These are phyloP conservation scores for Dicranocentrus wangi DNA, from an alignment of 2,888 invertebrate species.

Conservation along the genomic window DNA sequence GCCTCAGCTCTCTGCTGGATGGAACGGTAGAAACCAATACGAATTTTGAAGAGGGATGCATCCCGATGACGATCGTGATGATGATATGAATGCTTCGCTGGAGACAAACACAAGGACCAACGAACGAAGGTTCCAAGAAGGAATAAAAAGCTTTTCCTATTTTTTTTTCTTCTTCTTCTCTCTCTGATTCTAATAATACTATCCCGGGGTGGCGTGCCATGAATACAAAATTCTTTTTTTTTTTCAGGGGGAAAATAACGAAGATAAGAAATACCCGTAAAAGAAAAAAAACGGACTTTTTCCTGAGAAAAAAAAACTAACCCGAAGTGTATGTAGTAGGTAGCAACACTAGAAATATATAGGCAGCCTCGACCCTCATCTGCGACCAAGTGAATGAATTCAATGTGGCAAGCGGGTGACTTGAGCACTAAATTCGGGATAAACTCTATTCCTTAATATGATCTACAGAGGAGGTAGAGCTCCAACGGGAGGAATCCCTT, in stretches of 20 bases:
- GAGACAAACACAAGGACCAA: slow-evolving; percentile 34
- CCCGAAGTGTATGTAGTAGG: background rate
- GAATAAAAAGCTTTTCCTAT: slow-evolving; percentile 35
- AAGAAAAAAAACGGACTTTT: slow-evolving; percentile 12
- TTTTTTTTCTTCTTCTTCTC: slow-evolving; percentile 15
- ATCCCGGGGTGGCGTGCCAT: slow-evolving; percentile 52
- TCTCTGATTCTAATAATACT: slow-evolving; percentile 51
- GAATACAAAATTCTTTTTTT: slow-evolving; percentile 59
- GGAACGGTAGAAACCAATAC: background rate
- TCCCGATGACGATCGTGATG: slow-evolving; percentile 24
- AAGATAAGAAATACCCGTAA: background rate
- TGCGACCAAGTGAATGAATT: background rate
- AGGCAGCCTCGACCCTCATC: background rate
- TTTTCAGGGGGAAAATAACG: slow-evolving; percentile 41
- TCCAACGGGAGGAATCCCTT: too few relatives aligned
- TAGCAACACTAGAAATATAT: background rate
- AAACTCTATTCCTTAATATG: too few relatives aligned
- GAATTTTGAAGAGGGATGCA: slow-evolving; percentile 43
- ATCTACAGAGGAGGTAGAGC: too few relatives aligned
- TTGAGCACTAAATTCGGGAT: background rate
- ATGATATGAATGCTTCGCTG: slow-evolving; percentile 22
- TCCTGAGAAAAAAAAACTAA: background rate
- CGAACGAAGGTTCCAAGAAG: slow-evolving; percentile 17
- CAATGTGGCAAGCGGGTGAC: slow-evolving; percentile 3
- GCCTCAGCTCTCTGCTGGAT: background rate